A percentile compares a stretch with the other conserved stretches of the same genome.
Evolutionary conservation across 2,888 invertebrate species (phyloP).

Genomic region (Drosophila atripex): DNA sequence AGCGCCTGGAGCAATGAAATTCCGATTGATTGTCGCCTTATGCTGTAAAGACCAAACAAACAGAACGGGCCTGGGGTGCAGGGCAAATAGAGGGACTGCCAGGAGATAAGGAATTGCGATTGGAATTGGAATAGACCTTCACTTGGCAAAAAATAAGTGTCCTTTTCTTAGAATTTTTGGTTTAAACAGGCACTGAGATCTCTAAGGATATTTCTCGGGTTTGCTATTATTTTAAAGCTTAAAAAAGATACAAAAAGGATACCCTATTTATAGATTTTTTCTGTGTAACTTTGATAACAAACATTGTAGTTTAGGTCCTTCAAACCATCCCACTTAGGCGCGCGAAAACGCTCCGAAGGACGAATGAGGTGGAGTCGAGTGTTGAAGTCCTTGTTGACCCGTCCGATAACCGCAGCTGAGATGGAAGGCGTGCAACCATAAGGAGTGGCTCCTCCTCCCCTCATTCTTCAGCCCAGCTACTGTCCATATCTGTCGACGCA

Average conservation of each 20-base stretch:
- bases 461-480: not conserved
- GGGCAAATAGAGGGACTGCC: conserved; percentile 49
- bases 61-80: conserved; percentile 34
- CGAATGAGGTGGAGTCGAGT: conserved; percentile 12
- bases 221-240: too few species aligned
- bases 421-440: conserved; percentile 13
- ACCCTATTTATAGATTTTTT: not conserved
- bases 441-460: not conserved
- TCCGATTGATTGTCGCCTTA: conserved; percentile 73
- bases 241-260: not conserved
- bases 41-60: conserved; percentile 68
- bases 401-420: conserved; percentile 17
- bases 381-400: conserved; percentile 22
- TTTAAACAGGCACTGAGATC: too few species aligned
- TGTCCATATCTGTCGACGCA: conserved; percentile 21
- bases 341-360: conserved; percentile 36
- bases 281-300: conserved; percentile 12
- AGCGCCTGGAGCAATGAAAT: conserved; percentile 57
- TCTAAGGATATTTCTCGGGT: too few species aligned
- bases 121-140: conserved; percentile 28
- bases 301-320: conserved; percentile 21
- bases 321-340: conserved; percentile 25
- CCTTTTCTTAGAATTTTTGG: not conserved
- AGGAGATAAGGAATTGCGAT: conserved; percentile 59
- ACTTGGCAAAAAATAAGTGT: not conserved